phyloP scores from a whole-genome alignment of 2,797 vertebrate species.

The Champsocephalus esox region DNA sequence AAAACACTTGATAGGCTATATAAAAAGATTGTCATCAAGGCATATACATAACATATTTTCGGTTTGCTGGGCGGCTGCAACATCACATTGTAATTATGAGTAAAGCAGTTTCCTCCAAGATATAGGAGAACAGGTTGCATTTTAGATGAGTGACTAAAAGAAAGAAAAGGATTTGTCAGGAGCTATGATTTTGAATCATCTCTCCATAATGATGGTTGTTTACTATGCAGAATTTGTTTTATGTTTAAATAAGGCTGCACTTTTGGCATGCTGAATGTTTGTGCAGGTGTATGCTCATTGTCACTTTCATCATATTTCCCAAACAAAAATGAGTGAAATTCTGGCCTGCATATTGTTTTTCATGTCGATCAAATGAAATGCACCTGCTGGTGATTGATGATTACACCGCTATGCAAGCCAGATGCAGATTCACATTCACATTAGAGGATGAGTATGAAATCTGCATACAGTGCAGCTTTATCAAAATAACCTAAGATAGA shows the following conservation, averaged over 20 bases:
- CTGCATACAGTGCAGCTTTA: background rate
- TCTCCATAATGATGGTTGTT: constrained; percentile 23
- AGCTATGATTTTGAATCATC: constrained; percentile 28
- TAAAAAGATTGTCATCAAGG: too few relatives aligned
- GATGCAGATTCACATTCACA: constrained; percentile 22
- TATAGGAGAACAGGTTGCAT: background rate
- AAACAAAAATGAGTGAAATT: constrained; percentile 27
- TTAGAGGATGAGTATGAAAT: constrained; percentile 35
- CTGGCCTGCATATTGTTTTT: background rate
- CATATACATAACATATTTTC: too few relatives aligned
- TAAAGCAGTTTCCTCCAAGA: background rate
- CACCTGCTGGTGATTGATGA: constrained; percentile 2
- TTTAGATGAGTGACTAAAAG: constrained; percentile 16
- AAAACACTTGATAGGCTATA: too few relatives aligned
- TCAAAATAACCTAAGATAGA: background rate
- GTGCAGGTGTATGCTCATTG: constrained; percentile 35
- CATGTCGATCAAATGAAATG: constrained; percentile 33
- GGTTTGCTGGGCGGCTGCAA: too few relatives aligned
- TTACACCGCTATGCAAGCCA: constrained; percentile 23
- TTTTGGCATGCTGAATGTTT: constrained; percentile 19
- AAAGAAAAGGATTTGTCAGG: background rate
- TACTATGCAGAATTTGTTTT: constrained; percentile 36
- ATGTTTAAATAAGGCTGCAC: constrained; percentile 36
- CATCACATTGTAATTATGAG: too few relatives aligned
- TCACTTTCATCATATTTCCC: constrained; percentile 26